Base-by-base conservation (phyloP, 2,797 vertebrate genomes). In the Neoniphon sammara region DNA sequence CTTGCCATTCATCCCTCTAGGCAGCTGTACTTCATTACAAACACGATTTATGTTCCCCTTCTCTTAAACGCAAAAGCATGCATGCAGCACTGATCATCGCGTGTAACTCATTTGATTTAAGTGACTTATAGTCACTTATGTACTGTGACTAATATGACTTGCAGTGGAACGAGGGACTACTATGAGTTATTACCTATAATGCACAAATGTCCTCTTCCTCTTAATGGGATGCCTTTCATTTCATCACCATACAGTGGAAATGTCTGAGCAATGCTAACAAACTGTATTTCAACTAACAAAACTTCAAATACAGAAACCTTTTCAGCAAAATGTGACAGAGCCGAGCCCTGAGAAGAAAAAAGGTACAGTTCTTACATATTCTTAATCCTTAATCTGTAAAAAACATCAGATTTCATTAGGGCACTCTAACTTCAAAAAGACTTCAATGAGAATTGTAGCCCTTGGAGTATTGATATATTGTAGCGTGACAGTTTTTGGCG, bases 41-140 rank as follows among this genome's bases (percentile, higher is more conserved):
- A 70, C 52, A 82, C 3, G 39, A 88, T 90, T 89, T 83, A 90
- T 91, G 85, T 67, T 67, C 50, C 65, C 70, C 70, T 67, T 50
- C 47, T 31, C 50, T 59, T 47, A 64, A 84, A 81, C 11, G 1
- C 18, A 31, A 77, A 71, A 53, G 77, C 73, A 78, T 77, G 76
- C 72, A 54, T 77, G 76, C 72, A 54, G 9, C 53, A 5, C 73
- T 46, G 73, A 76, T 82, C 77, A 82, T 64, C 78, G 53, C 62
- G 61, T 60, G 53, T 36, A 73, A 71, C 52, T 73, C 44, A 36
- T 66, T 36, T 66, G 71, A 77, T 83, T 74, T 55, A 72, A 74
- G 81, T 84, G 73, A 85, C 84, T 83, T 75, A 36, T 23, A 68
- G 70, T 52, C 0, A 9, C 42, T 17, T 61, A 47, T 75, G 36